Conservation (phyloP, 2,113 vertebrate genomes). For the Balaeniceps rex region DNA sequence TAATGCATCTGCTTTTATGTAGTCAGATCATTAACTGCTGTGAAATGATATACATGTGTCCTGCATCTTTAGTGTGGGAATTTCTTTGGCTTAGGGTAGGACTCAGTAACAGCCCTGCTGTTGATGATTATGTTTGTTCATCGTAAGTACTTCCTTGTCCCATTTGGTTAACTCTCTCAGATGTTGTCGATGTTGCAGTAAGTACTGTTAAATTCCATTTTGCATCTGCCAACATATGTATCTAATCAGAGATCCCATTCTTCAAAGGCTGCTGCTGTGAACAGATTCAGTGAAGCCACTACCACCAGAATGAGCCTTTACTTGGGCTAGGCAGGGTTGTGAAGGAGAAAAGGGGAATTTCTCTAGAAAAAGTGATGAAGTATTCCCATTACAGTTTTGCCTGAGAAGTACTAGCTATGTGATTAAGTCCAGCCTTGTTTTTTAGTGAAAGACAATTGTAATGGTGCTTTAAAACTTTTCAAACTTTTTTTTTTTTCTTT, state of each 20-base stretch:
- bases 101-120: slow-evolving; percentile 17
- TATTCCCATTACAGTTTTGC: background rate
- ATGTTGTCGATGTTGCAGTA: slow-evolving; percentile 40
- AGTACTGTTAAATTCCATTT: slow-evolving; percentile 18
- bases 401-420: background rate
- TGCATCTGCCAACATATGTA: slow-evolving; percentile 30
- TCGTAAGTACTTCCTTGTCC: slow-evolving; percentile 21
- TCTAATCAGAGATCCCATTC: slow-evolving; percentile 32
- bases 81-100: slow-evolving; percentile 23
- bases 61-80: slow-evolving; percentile 22
- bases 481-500: background rate
- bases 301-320: background rate
- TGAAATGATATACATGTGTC: slow-evolving; percentile 8
- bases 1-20: slow-evolving; percentile 29
- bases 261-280: slow-evolving; percentile 39
- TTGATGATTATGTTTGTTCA: slow-evolving; percentile 30
- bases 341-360: background rate
- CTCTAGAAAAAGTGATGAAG: background rate
- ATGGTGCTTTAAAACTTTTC: background rate
- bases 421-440: background rate
- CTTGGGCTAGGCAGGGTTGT: background rate
- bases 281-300: background rate
- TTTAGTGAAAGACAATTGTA: background rate
- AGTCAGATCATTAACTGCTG: slow-evolving; percentile 29
- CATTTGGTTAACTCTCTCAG: slow-evolving; percentile 38